Conservation (phyloP, 92 coral and sea anemone genomes). For the Galaxea fascicularis region DNA sequence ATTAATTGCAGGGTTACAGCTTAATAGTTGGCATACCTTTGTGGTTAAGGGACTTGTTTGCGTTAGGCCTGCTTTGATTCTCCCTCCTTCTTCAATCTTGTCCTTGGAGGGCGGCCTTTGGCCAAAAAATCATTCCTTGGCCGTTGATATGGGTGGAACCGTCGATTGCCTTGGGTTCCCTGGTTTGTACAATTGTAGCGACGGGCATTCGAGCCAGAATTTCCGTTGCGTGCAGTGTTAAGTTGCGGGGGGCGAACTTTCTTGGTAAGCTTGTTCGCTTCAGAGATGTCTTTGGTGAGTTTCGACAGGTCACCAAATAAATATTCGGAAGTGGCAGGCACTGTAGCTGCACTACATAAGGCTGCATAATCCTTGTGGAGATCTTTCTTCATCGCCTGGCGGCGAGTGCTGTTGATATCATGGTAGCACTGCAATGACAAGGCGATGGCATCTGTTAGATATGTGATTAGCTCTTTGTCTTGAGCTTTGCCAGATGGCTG, state of each 20-base stretch:
- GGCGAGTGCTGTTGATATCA: background rate
- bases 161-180: slow-evolving; percentile 3
- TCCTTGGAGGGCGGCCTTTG: slow-evolving; percentile 48
- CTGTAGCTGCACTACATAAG: slow-evolving; percentile 37
- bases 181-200: background rate
- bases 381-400: slow-evolving; percentile 48
- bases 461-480: background rate
- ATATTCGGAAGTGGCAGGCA: slow-evolving; percentile 34
- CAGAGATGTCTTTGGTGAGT: slow-evolving; percentile 59
- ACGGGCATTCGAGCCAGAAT: background rate
- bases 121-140: slow-evolving; percentile 43
- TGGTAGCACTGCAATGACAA: background rate
- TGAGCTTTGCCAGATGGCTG: background rate
- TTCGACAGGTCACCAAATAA: slow-evolving; percentile 66
- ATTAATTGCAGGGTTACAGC: background rate
- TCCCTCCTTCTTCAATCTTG: slow-evolving; percentile 16
- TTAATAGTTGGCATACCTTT: slow-evolving; percentile 3
- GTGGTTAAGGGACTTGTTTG: background rate
- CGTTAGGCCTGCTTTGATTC: slow-evolving; percentile 11
- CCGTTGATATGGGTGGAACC: slow-evolving; percentile 46
- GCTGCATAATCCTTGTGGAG: slow-evolving; percentile 47
- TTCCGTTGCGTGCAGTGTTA: background rate
- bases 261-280: slow-evolving; percentile 66
- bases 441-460: background rate
- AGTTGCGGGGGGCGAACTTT: slow-evolving; percentile 52